Conservation (phyloP, 1,140 invertebrate species). For the Trinorchestia longiramus region DNA sequence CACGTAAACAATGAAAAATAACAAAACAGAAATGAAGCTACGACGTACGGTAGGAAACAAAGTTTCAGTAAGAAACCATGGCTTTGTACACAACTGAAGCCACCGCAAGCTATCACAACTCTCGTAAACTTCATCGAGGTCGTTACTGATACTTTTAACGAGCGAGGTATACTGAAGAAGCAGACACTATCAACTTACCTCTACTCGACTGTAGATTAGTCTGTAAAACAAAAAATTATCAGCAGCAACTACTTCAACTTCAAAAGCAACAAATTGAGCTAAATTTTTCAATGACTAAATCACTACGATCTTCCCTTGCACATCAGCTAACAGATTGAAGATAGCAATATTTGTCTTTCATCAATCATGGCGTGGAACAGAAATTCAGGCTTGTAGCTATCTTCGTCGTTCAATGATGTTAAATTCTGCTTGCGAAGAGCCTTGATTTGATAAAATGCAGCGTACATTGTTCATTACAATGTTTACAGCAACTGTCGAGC, state of each 20-base stretch:
- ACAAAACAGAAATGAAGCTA: too few relatives aligned
- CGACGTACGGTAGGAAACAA: too few relatives aligned
- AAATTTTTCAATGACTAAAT: background rate
- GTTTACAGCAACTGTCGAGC: background rate
- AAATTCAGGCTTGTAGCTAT: background rate
- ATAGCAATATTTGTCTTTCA: background rate
- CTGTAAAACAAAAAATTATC: background rate
- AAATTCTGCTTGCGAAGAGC: background rate
- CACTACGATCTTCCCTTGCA: background rate
- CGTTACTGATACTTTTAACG: too few relatives aligned
- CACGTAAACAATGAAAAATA: too few relatives aligned
- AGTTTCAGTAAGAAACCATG: too few relatives aligned
- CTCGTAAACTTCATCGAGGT: too few relatives aligned
- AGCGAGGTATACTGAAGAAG: too few relatives aligned
- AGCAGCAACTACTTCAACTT: background rate
- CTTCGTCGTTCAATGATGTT: background rate
- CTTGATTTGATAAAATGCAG: background rate
- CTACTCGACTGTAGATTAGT: background rate
- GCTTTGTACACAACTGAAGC: too few relatives aligned
- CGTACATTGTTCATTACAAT: background rate
- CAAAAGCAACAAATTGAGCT: background rate
- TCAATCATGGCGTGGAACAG: background rate
- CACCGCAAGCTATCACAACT: too few relatives aligned
- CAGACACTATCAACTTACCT: background rate
- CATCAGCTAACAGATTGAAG: background rate